Percentiles rank a stretch among this genome's conserved stretches.
phyloP scores from a whole-genome alignment of 2,888 invertebrate genomes.

The Ceramica pisi region DNA sequence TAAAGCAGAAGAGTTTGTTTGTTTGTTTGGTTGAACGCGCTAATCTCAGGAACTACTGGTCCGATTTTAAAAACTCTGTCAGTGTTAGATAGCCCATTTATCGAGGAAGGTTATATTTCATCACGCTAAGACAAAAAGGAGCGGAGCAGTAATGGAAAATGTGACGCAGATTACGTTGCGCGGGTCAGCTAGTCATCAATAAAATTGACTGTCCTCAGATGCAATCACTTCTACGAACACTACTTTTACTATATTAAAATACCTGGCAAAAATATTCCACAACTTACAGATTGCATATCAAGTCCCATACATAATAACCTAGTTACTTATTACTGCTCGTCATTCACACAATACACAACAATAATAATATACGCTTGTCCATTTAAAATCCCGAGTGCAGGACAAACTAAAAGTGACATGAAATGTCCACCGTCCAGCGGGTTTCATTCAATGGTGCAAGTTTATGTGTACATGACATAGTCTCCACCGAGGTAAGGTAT shows the following conservation, averaged over 20 bases:
- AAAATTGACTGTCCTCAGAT: no score
- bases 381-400: slow-evolving; percentile 39
- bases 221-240: no score
- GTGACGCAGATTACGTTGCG: no score
- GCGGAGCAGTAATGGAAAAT: no score
- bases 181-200: no score
- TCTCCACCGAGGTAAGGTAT: slow-evolving; percentile 18
- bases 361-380: slow-evolving; percentile 22
- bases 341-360: slow-evolving; percentile 6
- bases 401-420: slow-evolving; percentile 47
- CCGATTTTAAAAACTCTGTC: no score
- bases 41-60: no score
- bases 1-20: no score
- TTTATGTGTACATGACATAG: slow-evolving; percentile 35
- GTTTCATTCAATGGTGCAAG: slow-evolving; percentile 44
- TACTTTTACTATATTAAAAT: background rate
- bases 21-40: no score
- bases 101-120: no score
- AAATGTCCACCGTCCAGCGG: slow-evolving; percentile 36
- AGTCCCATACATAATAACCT: background rate
- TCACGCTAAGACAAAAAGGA: no score
- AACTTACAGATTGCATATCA: background rate
- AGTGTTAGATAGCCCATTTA: no score
- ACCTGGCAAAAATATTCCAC: background rate
- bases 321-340: background rate